Conservation (phyloP, 35 echinoderm and acorn worm species). For the Apostichopus parvimensis region DNA sequence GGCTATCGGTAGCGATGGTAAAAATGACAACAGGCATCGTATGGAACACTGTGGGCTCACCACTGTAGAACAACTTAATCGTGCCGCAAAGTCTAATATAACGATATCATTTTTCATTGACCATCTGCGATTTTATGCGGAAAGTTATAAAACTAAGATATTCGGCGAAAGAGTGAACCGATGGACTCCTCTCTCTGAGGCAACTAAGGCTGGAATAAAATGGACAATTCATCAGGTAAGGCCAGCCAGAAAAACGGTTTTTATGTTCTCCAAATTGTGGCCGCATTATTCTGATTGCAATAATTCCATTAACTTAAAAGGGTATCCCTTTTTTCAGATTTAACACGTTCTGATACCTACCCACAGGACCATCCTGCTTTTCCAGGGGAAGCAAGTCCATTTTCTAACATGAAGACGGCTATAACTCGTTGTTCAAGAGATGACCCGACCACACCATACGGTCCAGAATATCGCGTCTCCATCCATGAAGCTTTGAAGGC, state of each 20-base stretch:
- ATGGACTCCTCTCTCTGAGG: slow-evolving; percentile 63
- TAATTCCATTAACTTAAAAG: no score
- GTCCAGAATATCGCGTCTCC: slow-evolving; percentile 55
- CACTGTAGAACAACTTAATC: slow-evolving; percentile 50
- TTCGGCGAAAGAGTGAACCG: slow-evolving; percentile 66
- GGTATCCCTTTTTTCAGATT: not conserved
- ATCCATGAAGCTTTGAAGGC: slow-evolving; percentile 65
- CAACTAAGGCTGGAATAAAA: slow-evolving; percentile 47
- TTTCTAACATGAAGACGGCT: slow-evolving; percentile 68
- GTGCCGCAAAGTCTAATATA: slow-evolving; percentile 52
- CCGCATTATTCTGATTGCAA: no score
- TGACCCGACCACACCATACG: slow-evolving; percentile 62
- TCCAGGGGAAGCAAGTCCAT: slow-evolving; percentile 55
- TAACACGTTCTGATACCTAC: not conserved
- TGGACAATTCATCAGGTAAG: slow-evolving; percentile 77
- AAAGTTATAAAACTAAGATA: slow-evolving; percentile 27
- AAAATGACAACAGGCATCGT: slow-evolving; percentile 54
- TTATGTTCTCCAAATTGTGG: no score
- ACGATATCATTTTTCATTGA: slow-evolving; percentile 67
- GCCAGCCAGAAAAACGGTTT: no score
- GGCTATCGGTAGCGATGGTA: not conserved
- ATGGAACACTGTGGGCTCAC: slow-evolving; percentile 67
- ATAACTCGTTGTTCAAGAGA: slow-evolving; percentile 60
- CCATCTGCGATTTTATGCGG: slow-evolving; percentile 55
- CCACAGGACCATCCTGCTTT: slow-evolving; percentile 66